Evolutionary conservation across 2,888 invertebrate genomes (phyloP).

Genomic region (Lumbricus terrestris): DNA sequence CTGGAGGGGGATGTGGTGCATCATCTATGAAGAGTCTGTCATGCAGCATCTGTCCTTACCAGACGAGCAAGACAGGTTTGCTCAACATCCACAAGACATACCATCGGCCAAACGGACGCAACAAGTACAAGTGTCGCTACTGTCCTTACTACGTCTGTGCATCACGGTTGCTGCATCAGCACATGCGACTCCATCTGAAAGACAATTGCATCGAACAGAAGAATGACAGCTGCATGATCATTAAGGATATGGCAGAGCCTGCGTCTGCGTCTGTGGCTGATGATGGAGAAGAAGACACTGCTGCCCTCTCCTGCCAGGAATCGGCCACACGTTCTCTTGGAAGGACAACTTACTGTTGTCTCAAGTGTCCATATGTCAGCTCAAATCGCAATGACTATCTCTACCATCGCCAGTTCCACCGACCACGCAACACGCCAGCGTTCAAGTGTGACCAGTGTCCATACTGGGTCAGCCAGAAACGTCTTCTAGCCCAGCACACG

Average conservation of each 20-base stretch:
- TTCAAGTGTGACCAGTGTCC: conserved; percentile 80
- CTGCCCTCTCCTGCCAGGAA: not conserved
- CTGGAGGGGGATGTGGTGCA: not conserved
- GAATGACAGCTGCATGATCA: not conserved
- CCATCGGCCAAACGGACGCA: conserved; percentile 69
- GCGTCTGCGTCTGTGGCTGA: not conserved
- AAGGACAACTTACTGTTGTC: conserved; percentile 67
- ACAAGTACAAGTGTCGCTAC: conserved; percentile 75
- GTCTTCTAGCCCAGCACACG: conserved; percentile 80
- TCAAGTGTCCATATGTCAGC: conserved; percentile 79
- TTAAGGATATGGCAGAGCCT: not conserved
- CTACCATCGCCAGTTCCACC: conserved; percentile 83
- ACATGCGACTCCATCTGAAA: conserved; percentile 66
- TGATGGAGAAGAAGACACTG: not conserved
- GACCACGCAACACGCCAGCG: conserved; percentile 69
- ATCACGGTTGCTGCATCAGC: conserved; percentile 65
- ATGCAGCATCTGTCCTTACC: conserved; percentile 67
- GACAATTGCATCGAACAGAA: conserved; percentile 19
- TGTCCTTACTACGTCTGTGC: conserved; percentile 75
- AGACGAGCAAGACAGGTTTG: conserved; percentile 47
- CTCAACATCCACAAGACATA: conserved; percentile 66
- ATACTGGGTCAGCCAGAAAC: conserved; percentile 76
- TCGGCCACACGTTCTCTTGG: conserved; percentile 3
- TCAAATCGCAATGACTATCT: conserved; percentile 82
- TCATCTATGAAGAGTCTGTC: conserved; percentile 31